Conservation (phyloP, 1,140 invertebrate genomes). For the Saccostrea echinata region DNA sequence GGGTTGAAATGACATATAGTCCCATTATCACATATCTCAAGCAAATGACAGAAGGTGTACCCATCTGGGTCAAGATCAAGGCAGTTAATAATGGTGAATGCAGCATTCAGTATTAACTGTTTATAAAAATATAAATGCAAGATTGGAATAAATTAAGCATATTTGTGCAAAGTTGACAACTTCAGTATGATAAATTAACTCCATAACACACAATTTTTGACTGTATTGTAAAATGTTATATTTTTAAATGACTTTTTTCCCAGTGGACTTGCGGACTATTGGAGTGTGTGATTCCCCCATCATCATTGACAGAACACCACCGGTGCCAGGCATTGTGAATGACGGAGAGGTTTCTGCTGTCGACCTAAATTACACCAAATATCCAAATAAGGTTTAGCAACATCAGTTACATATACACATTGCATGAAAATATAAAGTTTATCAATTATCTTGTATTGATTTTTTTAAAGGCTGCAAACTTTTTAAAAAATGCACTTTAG, state of each 20-base stretch:
- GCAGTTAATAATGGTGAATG: constrained; percentile 67
- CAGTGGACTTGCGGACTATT: constrained; percentile 63
- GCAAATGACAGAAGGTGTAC: constrained; percentile 63
- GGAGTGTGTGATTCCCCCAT: constrained; percentile 60
- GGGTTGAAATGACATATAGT: constrained; percentile 45
- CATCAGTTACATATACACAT: no score
- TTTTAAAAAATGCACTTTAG: no score
- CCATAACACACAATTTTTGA: no score
- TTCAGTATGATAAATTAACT: no score
- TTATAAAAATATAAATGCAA: no score
- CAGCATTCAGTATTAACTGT: no score
- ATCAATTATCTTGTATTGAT: not conserved
- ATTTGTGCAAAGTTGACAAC: no score
- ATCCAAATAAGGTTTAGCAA: constrained; percentile 50
- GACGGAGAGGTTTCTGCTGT: constrained; percentile 59
- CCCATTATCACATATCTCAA: constrained; percentile 31
- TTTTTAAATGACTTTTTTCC: not conserved
- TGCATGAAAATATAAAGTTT: not conserved
- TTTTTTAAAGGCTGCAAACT: not conserved
- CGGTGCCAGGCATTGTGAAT: constrained; percentile 60
- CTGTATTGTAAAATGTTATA: not conserved
- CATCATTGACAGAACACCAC: constrained; percentile 62
- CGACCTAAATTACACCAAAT: constrained; percentile 62
- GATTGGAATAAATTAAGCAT: no score
- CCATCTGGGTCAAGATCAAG: constrained; percentile 66